A percentile compares a stretch with the other conserved stretches of the same genome.
Conservation (phyloP, 1,140 invertebrate species). For the Oncopeltus fasciatus region DNA sequence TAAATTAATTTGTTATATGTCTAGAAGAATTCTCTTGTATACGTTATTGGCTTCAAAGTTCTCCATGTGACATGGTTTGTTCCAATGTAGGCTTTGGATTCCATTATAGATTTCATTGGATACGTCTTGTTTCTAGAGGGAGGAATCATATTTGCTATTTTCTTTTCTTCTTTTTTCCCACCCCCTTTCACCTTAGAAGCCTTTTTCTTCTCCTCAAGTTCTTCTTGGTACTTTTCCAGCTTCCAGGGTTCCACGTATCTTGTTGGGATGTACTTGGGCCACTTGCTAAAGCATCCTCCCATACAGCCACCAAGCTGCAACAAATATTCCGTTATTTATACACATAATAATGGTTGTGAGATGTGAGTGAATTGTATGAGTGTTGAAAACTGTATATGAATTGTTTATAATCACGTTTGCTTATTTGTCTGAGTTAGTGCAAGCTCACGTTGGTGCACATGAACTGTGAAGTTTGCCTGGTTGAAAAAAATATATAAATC, state of each 20-base stretch:
- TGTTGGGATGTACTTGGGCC: not conserved
- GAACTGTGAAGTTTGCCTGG: too few species aligned
- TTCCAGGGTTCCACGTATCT: constrained; percentile 3
- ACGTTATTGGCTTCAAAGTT: constrained; percentile 18
- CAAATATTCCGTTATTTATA: not conserved
- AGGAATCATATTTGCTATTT: not conserved
- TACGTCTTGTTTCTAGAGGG: constrained; percentile 10
- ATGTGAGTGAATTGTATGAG: not conserved
- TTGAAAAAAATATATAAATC: too few species aligned
- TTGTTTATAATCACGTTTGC: too few species aligned
- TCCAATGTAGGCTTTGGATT: constrained; percentile 11
- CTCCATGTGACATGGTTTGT: constrained; percentile 12
- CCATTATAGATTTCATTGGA: constrained; percentile 13
- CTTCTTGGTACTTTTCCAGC: not conserved
- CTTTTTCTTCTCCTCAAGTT: not conserved
- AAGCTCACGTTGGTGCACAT: too few species aligned
- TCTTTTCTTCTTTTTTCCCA: not conserved
- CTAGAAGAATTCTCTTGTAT: constrained; percentile 13
- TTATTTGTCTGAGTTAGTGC: too few species aligned
- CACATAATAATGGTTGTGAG: not conserved
- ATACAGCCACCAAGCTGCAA: constrained; percentile 15
- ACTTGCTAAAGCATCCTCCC: constrained; percentile 15
- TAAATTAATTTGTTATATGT: not conserved
- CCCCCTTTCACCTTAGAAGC: not conserved
- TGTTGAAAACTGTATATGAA: too few species aligned